Percentiles rank a stretch among this genome's conserved stretches.
These are phyloP conservation scores for Camptogramma bilineatum DNA, from an alignment of 2,888 invertebrate species.

Conservation along the genomic window DNA sequence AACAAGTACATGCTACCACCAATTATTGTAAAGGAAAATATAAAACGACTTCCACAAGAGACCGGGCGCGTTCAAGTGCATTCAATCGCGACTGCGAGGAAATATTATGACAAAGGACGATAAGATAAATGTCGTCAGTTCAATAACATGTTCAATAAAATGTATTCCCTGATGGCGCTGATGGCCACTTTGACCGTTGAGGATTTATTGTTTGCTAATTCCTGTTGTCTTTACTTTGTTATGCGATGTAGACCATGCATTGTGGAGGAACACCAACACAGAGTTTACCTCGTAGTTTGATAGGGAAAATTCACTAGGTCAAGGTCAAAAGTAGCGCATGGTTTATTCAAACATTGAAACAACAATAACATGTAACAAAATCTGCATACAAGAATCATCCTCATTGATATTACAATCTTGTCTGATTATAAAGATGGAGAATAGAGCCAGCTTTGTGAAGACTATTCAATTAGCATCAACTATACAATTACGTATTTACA, in stretches of 20 bases:
- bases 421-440: conserved; percentile 25
- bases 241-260: conserved; percentile 53
- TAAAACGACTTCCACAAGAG: conserved; percentile 35
- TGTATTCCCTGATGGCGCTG: conserved; percentile 51
- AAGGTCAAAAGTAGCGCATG: conserved; percentile 49
- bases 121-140: conserved; percentile 75
- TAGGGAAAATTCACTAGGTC: conserved; percentile 59
- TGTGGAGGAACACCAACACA: conserved; percentile 39
- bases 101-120: conserved; percentile 68
- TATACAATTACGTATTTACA: neutral
- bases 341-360: conserved; percentile 22
- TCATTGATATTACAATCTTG: conserved; percentile 26
- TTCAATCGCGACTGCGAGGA: conserved; percentile 56
- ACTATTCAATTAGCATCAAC: neutral
- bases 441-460: neutral
- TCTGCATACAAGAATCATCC: conserved; percentile 14
- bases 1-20: conserved; percentile 41
- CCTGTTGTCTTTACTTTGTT: conserved; percentile 47
- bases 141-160: conserved; percentile 65
- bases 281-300: conserved; percentile 51
- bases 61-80: conserved; percentile 45
- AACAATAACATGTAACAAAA: conserved; percentile 12
- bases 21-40: conserved; percentile 29
- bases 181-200: conserved; percentile 46
- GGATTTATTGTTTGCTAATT: conserved; percentile 59